Conservation (phyloP, 2,113 vertebrate species). For the Donacobius atricapilla region DNA sequence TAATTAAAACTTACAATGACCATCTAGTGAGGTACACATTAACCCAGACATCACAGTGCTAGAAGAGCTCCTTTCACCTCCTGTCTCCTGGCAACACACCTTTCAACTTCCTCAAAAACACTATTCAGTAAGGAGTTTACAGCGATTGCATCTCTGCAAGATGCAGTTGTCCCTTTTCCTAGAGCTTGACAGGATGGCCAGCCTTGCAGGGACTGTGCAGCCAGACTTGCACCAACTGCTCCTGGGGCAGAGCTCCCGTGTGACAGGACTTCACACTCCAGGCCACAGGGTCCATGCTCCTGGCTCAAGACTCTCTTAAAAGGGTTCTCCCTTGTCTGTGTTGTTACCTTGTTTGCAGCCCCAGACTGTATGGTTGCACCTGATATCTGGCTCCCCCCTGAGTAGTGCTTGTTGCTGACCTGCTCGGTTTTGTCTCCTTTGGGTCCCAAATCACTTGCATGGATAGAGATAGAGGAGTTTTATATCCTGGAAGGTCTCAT, state of each 20-base stretch:
- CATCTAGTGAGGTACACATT: background rate
- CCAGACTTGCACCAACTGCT: rapidly evolving
- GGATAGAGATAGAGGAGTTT: background rate
- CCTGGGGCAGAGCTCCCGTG: background rate
- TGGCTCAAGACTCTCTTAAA: background rate
- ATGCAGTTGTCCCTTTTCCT: background rate
- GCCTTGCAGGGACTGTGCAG: rapidly evolving
- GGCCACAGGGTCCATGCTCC: background rate
- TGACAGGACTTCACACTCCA: background rate
- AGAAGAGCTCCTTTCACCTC: background rate
- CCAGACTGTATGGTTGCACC: too few relatives aligned
- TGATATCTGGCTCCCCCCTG: rapidly evolving
- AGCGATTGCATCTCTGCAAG: background rate
- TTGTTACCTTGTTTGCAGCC: background rate
- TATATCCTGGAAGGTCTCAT: background rate
- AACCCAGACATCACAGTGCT: background rate
- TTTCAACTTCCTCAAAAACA: background rate
- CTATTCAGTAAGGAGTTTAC: background rate
- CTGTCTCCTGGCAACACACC: background rate
- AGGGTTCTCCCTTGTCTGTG: background rate
- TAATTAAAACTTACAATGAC: slow-evolving; percentile 2
- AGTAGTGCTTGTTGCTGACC: rapidly evolving
- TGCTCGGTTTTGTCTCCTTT: rapidly evolving
- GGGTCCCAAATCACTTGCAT: background rate
- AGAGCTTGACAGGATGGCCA: rapidly evolving